Base-by-base conservation (phyloP, 1,140 invertebrate genomes). In the Bombus waltoni region DNA sequence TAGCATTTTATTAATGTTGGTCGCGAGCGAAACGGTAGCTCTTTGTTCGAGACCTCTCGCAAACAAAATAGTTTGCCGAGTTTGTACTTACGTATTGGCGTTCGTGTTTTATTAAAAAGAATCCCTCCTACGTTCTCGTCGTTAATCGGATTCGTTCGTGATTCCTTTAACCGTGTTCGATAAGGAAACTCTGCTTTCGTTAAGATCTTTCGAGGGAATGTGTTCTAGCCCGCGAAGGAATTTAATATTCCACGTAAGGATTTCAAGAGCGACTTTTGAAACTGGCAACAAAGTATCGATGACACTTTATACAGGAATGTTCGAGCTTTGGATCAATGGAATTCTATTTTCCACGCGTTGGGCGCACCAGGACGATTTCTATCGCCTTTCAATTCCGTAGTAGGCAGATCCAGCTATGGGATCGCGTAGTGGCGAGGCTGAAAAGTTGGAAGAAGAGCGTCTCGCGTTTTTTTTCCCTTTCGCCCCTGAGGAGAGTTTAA, bases 1-100 rank as follows among this genome's bases (percentile, higher is more conserved):
- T 83, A 83, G 81, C 81, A 83, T 83, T 83, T 83, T 83, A 83
- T 83, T 83, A 75, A 83, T 28, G 57, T 74, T 42, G 80, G 57
- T 65, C 80, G 65, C 71, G 80, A 65, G 40, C 73, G 13, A 42
- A 42, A 32, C 9, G 32, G 15, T 8, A 18, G 13, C 8, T 28
- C 18, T 66, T 47, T 53, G 72, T 65, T 47, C 59, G 71, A 44
- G 53, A 65, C 1, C 32, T 74, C 15, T 28, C 13, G 32, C 5
- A n/a, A 47, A 57, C 57, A 76, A 66, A 83, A 68, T 65, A 47
- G 71, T 74, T 81, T 62, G 0, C 72, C 1, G 8, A 25, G 53
- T 74, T 77, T 35, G 71, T 74, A 62, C 3, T n/a, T 13, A 65
- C 32, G n/a, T 11, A 32, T 38, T 53, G 62, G 65, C 40, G 42